A percentile compares a stretch with the other conserved stretches of the same genome.
These are phyloP conservation scores for Thecocarcelia acutangulata DNA, from an alignment of 2,888 invertebrate species.

Conservation along the genomic window DNA sequence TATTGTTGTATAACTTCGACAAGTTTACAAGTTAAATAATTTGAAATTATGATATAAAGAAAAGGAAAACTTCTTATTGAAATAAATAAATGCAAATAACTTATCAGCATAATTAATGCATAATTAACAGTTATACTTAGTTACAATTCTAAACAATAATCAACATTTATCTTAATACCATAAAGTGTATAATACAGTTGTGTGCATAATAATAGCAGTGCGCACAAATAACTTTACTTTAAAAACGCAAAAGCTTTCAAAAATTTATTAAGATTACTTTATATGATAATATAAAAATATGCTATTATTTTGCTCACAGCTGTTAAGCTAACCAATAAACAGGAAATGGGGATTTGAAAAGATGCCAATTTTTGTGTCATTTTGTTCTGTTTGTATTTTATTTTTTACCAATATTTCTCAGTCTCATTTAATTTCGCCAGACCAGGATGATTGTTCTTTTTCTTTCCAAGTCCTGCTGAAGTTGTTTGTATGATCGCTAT, in stretches of 20 bases:
- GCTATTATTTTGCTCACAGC: constrained; percentile 52
- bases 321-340: constrained; percentile 5
- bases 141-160: constrained; percentile 52
- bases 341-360: constrained; percentile 38
- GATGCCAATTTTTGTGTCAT: constrained; percentile 9
- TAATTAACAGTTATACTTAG: constrained; percentile 26
- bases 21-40: not conserved
- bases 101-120: constrained; percentile 26
- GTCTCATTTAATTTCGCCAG: constrained; percentile 14
- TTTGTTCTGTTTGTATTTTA: not conserved
- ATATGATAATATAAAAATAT: not conserved
- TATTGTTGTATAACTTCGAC: constrained; percentile 51
- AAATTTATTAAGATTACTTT: not conserved
- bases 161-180: constrained; percentile 51
- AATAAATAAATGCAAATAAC: constrained; percentile 23
- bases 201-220: constrained; percentile 56
- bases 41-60: too few relatives aligned
- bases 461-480: not conserved
- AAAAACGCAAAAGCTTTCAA: too few relatives aligned
- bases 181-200: constrained; percentile 53
- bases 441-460: not conserved
- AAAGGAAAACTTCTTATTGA: not conserved
- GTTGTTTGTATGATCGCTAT: too few relatives aligned
- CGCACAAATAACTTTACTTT: constrained; percentile 8
- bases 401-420: constrained; percentile 12